Base-by-base conservation (phyloP, 2,113 vertebrate genomes). In the Leptocoma aspasia region DNA sequence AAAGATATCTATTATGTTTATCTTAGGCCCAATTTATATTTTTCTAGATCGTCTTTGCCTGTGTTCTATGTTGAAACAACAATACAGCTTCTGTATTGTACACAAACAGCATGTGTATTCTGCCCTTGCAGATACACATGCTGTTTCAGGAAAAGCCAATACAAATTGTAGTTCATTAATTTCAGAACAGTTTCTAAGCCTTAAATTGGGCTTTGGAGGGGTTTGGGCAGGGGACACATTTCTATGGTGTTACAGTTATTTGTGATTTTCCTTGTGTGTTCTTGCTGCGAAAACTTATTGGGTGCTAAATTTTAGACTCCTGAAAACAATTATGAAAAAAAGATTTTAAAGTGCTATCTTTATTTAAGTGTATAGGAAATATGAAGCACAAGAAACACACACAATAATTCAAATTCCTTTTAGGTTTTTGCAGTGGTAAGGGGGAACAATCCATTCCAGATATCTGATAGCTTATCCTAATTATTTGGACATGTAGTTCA, bases 391-490 rank as follows among this genome's bases (percentile, higher is more conserved):
- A 93, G 57, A 84, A 87, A 41, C 12, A 68, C 26, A 53, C 11
- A 69, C 2, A 61, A 14, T 66, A 56, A 76, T 53, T 75, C 13
- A 57, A 77, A 85, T 72, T 90, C 52, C 24, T 87, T 3, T 54
- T 61, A 61, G 37, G 7, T 27, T 85, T 87, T 82, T 82, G 16
- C 8, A 79, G 52, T 13, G 5, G 14, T 68, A 59, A 91, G 30
- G 54, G 39, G 16, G 44, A 86, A 89, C 9, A 82, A 87, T 59
- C 35, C 18, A 42, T 82, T 95, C 42, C 78, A 92, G 76, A 52
- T 91, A 94, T 60, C 37, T 94, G 82, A 85, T 85, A 92, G 60
- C 33, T 95, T 90, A 76, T 94, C 64, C 22, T 96, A 97, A 98
- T 95, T 93, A 85, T 78, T 78, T 95, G 53, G 86, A 97, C 85